Base-by-base conservation (phyloP, 2,797 vertebrate species). In the Galagoides demidoff region DNA sequence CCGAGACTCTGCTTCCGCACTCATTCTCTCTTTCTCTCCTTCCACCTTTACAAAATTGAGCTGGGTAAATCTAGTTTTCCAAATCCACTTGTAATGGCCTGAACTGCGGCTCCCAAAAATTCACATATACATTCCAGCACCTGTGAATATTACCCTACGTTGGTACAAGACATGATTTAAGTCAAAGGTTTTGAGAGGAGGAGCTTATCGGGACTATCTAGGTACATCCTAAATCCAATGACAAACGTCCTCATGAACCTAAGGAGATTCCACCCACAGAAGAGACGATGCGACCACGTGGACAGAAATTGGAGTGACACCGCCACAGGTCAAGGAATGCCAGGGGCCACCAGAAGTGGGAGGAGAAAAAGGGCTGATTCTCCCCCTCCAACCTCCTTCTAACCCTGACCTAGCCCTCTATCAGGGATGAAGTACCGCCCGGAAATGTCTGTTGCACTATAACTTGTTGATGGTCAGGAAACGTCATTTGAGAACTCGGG, bases 31-130 rank as follows among this genome's bases (percentile, higher is more conserved):
- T 63, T 61, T 31, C 49, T 79, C 76, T 77, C 4, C 13, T 64
- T 92, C 49, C 34, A 45, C 29, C 29, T 66, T 66, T 76, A 85
- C 10, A 66, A 66, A 66, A 92, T 9, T 31, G 57, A 92, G 16
- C 0, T 0, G n/a, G 2, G 59, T 64, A 29, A 85, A 66, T 55
- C 70, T 23, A 23, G 25, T 64, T 84, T 76, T 76, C 81, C 81
- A 66, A 43, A n/a, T 13, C 34, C 10, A 84, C 59, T 76, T 85
- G 8, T 34, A 34, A 37, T 34, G 37, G 34, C 37, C 27, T n/a
- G 70, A 84, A 52, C 55, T n/a, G 27, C 20, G 37, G 34, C 49
- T 64, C 43, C 59, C 43, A 12, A 57, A 39, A 76, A 76, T 7
- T 55, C 8, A 45, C 5, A 1, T 25, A 45, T 39, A 39, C 45